A percentile compares a stretch with the other conserved stretches of the same genome.
Conservation (phyloP, 2,888 invertebrate genomes). For the Drosophila stalkeri region DNA sequence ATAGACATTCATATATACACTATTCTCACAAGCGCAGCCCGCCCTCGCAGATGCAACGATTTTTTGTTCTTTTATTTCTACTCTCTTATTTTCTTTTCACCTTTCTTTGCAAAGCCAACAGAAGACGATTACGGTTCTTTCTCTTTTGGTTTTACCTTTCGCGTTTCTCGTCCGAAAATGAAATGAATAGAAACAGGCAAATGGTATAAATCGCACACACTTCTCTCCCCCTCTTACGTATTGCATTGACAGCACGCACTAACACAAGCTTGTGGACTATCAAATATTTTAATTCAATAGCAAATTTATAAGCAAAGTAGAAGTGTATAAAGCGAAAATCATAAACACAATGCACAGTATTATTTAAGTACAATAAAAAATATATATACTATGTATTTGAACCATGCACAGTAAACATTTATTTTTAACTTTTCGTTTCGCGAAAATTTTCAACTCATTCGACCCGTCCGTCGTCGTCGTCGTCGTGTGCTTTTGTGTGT, state of each 20-base stretch:
- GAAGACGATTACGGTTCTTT: constrained; percentile 73
- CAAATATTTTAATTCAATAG: constrained; percentile 67
- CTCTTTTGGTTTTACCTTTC: constrained; percentile 67
- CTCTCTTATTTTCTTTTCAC: constrained; percentile 51
- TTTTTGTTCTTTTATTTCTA: constrained; percentile 51
- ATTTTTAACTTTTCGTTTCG: constrained; percentile 79
- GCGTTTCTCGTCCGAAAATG: constrained; percentile 58
- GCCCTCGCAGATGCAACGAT: constrained; percentile 55
- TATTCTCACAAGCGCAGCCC: constrained; percentile 36
- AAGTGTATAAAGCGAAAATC: constrained; percentile 23
- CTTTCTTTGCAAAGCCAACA: constrained; percentile 48
- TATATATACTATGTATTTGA: constrained; percentile 51
- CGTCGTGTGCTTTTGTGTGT: constrained; percentile 76
- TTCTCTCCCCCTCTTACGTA: constrained; percentile 26
- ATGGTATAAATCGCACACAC: constrained; percentile 54
- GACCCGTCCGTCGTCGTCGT: constrained; percentile 63
- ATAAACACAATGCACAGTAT: constrained; percentile 45
- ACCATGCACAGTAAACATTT: constrained; percentile 76
- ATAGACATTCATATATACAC: constrained; percentile 1
- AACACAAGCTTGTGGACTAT: constrained; percentile 54
- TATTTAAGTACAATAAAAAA: constrained; percentile 41
- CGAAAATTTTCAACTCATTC: constrained; percentile 78
- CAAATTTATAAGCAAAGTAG: constrained; percentile 21
- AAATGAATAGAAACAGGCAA: constrained; percentile 60
- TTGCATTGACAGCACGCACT: constrained; percentile 47